Base-by-base conservation (phyloP, 2,113 vertebrate genomes). In the Lepus timidus region DNA sequence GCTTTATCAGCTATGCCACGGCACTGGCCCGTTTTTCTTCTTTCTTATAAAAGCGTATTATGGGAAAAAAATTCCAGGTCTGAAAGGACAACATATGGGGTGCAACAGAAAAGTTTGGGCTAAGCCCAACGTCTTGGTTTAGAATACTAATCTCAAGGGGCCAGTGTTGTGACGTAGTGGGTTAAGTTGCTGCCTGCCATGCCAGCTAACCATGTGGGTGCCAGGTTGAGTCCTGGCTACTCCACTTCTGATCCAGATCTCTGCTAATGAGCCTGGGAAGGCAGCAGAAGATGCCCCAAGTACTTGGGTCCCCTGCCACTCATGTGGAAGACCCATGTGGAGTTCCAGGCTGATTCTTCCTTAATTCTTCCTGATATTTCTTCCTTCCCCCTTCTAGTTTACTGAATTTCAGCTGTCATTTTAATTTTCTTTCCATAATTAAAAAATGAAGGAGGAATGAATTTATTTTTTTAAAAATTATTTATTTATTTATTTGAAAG, bases 371-470 rank as follows among this genome's bases (percentile, higher is more conserved):
- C 58, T 62, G 36, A 44, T 23, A 44, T 86, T 62, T 76, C 29
- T 74, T 86, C 67, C 65, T 96, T 88, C 29, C 52, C 8, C 94
- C 11, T 81, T 94, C 68, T 78, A 61, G n/a, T 20, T 85, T 85
- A 83, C 75, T 86, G 44, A 87, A 51, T 94, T 94, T 31, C 20
- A 78, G 31, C 93, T 85, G 88, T 62, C 33, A 74, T 39, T 79
- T 71, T 80, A 90, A 44, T 92, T 94, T 65, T 90, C 61, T 96
- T 82, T 85, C 44, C 31, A 81, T 93, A 91, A 91, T 86, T 94
- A 92, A 67, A 88, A 94, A 31, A 73, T 39, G 6, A 62, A 74
- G 49, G 14, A 94, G 31, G n/a, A 92, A 92, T 87, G 12, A 89
- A 67, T 44, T 39, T 39, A 39, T 39, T 44, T 44, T 44, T 44